Percentiles rank a stretch among this genome's conserved stretches.
These are phyloP conservation scores for Drosophila bipectinata DNA, from an alignment of 1,140 invertebrate species.

Conservation along the genomic window DNA sequence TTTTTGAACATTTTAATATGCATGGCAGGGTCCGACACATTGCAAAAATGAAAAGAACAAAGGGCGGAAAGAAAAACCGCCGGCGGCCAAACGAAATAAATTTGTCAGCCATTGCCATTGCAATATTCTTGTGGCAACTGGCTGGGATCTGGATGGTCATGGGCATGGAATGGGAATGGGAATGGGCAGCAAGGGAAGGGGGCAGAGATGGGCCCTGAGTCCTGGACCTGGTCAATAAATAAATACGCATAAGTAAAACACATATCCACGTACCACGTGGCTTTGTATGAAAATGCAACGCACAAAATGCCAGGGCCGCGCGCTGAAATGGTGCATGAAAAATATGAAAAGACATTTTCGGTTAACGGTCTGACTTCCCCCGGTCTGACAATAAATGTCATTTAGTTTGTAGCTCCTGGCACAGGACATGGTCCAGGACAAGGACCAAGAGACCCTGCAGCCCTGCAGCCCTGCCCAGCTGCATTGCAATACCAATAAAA, in stretches of 20 bases:
- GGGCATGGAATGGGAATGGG: conserved; percentile 28
- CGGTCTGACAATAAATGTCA: conserved; percentile 75
- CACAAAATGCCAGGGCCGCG: neutral
- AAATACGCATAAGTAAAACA: conserved; percentile 67
- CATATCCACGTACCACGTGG: conserved; percentile 27
- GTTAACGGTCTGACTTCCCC: conserved; percentile 32
- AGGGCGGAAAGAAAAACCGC: conserved; percentile 58
- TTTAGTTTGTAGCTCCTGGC: conserved; percentile 48
- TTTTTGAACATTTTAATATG: conserved; percentile 80
- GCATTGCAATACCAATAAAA: conserved; percentile 67
- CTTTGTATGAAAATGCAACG: conserved; percentile 31
- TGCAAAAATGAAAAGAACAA: conserved; percentile 58
- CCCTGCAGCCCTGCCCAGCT: conserved; percentile 40
- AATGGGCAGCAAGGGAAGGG: neutral
- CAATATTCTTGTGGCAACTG: conserved; percentile 62
- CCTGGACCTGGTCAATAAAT: conserved; percentile 69
- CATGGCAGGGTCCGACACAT: conserved; percentile 72
- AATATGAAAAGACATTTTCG: conserved; percentile 76
- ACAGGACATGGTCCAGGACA: neutral
- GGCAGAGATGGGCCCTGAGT: neutral
- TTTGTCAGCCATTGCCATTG: conserved; percentile 80
- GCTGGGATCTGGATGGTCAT: conserved; percentile 47
- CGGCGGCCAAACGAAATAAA: conserved; percentile 73
- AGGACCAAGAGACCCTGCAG: too few relatives aligned
- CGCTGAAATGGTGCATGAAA: conserved; percentile 74